Conservation (phyloP, 2,113 vertebrate genomes). For the Ictidomys tridecemlineatus region DNA sequence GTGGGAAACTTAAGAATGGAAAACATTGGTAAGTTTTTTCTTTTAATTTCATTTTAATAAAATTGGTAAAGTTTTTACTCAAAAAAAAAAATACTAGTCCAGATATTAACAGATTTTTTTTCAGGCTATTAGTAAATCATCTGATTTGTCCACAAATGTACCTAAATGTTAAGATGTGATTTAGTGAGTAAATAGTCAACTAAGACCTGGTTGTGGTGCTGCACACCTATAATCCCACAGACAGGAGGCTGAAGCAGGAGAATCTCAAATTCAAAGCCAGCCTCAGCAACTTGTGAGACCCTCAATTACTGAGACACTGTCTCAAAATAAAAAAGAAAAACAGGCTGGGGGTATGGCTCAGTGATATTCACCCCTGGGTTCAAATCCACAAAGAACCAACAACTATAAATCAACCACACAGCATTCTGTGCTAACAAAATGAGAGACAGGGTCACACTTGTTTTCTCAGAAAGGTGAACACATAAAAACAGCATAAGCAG, state of each 20-base stretch:
- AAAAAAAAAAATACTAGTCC: not conserved
- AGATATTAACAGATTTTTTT: not conserved
- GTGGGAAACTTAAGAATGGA: conserved; percentile 21
- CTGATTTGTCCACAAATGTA: not conserved
- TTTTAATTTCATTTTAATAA: conserved; percentile 33
- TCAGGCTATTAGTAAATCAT: conserved; percentile 20
- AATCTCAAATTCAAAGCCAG: too few species aligned
- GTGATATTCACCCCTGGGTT: too few species aligned
- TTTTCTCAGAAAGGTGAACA: conserved; percentile 32
- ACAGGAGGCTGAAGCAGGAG: too few species aligned
- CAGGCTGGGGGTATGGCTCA: too few species aligned
- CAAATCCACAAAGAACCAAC: not conserved
- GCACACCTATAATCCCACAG: too few species aligned
- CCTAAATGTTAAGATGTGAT: conserved; percentile 3
- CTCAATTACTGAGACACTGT: too few species aligned
- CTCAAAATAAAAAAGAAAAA: too few species aligned
- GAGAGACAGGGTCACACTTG: not conserved
- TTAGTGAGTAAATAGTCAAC: not conserved
- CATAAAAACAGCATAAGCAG: not conserved
- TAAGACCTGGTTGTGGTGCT: not conserved
- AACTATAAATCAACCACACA: not conserved
- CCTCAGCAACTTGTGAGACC: too few species aligned
- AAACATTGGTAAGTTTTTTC: not conserved
- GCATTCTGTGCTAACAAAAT: not conserved
- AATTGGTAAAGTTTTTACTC: not conserved